These are phyloP conservation scores for Bradysia coprophila DNA, from an alignment of 1,140 invertebrate species.

Conservation along the genomic window DNA sequence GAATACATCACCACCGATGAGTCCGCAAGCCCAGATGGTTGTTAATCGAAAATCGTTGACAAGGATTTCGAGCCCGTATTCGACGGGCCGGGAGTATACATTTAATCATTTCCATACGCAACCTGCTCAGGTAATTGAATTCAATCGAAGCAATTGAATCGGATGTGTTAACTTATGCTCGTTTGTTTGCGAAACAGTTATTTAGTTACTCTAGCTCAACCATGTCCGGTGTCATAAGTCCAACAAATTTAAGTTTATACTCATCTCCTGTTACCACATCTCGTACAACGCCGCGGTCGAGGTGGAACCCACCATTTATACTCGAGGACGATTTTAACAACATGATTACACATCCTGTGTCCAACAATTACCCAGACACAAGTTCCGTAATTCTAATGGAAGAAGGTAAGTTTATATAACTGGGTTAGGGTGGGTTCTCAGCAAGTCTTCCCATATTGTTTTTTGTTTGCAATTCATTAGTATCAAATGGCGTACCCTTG, in stretches of 20 bases:
- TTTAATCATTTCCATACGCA: conserved; percentile 84
- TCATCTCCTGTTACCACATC: conserved; percentile 59
- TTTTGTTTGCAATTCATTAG: too few species aligned
- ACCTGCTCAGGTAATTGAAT: conserved; percentile 56
- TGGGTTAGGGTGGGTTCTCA: too few species aligned
- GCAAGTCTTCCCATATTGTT: too few species aligned
- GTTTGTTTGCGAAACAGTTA: too few species aligned
- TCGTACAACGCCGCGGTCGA: conserved; percentile 35
- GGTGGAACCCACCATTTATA: conserved; percentile 80
- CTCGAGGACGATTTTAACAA: conserved; percentile 88
- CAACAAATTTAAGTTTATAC: conserved; percentile 75
- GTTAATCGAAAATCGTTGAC: conserved; percentile 16
- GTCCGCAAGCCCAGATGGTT: conserved; percentile 15
- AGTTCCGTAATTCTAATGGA: conserved; percentile 51
- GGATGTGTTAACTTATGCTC: too few species aligned
- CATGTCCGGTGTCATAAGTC: conserved; percentile 71
- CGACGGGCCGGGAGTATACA: conserved; percentile 29
- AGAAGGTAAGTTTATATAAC: conserved; percentile 36
- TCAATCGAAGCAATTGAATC: conserved; percentile 1
- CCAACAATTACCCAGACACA: conserved; percentile 35
- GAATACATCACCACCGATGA: conserved; percentile 19
- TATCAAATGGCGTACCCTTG: too few species aligned
- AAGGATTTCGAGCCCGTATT: conserved; percentile 7
- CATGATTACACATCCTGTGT: conserved; percentile 60
- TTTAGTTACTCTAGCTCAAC: conserved; percentile 70